Evolutionary conservation across 1,140 invertebrate species (phyloP).

Genomic region (Carcinoscorpius rotundicauda): DNA sequence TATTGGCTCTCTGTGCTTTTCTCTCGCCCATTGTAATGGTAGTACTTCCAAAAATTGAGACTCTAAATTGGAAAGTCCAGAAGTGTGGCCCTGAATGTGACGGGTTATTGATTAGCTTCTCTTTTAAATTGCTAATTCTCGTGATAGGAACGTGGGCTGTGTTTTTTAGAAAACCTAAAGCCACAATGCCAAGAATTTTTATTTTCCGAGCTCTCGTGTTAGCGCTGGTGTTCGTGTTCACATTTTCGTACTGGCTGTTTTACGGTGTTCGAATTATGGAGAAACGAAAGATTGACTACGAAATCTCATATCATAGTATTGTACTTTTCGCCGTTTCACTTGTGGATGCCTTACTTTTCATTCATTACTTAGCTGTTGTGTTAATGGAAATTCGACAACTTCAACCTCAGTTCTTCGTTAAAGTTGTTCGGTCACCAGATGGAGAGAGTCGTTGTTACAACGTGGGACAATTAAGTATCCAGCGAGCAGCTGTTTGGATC

Average conservation of each 20-base stretch:
- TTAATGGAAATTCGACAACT: slow-evolving; percentile 83
- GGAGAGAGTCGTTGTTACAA: slow-evolving; percentile 58
- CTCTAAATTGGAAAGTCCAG: slow-evolving; percentile 27
- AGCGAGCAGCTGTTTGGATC: slow-evolving; percentile 84
- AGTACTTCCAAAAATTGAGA: slow-evolving; percentile 71
- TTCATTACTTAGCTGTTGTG: slow-evolving; percentile 87
- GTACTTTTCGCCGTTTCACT: slow-evolving; percentile 82
- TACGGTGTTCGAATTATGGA: slow-evolving; percentile 74
- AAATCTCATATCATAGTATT: slow-evolving; percentile 35
- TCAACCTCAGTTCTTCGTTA: slow-evolving; percentile 77
- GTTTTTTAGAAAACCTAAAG: slow-evolving; percentile 50
- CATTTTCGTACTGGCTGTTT: slow-evolving; percentile 94
- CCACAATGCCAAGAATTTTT: slow-evolving; percentile 84
- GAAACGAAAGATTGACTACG: slow-evolving; percentile 26
- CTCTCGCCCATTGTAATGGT: slow-evolving; percentile 89
- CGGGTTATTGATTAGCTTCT: slow-evolving; percentile 80
- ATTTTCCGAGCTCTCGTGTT: slow-evolving; percentile 77
- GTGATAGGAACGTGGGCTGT: slow-evolving; percentile 78
- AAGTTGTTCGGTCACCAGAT: slow-evolving; percentile 84
- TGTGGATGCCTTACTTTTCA: slow-evolving; percentile 83
- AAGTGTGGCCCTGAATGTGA: slow-evolving; percentile 72
- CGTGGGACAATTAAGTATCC: slow-evolving; percentile 85
- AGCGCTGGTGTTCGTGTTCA: slow-evolving; percentile 74
- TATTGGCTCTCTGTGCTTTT: slow-evolving; percentile 69
- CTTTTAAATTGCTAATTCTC: slow-evolving; percentile 83